A percentile compares a stretch with the other conserved stretches of the same genome.
These are phyloP conservation scores for Xylocampa areola DNA, from an alignment of 2,888 invertebrate genomes.

Conservation along the genomic window DNA sequence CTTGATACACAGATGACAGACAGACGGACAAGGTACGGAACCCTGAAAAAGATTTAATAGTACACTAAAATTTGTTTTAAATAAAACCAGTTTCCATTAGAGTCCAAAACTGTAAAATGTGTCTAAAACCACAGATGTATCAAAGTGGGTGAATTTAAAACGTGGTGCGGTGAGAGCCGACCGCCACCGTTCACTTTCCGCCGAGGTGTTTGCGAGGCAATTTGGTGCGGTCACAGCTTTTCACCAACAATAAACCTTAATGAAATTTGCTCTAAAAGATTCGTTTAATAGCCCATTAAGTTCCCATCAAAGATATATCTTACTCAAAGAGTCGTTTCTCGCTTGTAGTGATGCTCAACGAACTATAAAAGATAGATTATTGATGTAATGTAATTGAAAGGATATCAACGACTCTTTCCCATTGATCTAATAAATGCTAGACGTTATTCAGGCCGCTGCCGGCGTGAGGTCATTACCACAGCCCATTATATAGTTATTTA, in stretches of 20 bases:
- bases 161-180: conserved; percentile 6
- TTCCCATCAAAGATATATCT: conserved; percentile 60
- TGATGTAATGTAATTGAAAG: conserved; percentile 44
- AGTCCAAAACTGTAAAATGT: too few species aligned
- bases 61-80: too few species aligned
- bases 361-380: conserved; percentile 49
- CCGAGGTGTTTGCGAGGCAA: conserved; percentile 48
- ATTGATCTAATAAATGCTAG: conserved; percentile 12
- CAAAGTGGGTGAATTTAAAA: conserved; percentile 13
- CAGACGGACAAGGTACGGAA: too few species aligned
- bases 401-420: conserved; percentile 24
- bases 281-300: conserved; percentile 74
- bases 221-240: conserved; percentile 57
- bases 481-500: conserved; percentile 18
- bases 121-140: too few species aligned
- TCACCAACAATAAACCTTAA: conserved; percentile 67
- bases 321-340: conserved; percentile 38
- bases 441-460: conserved; percentile 7
- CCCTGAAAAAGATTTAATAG: too few species aligned
- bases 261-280: conserved; percentile 73
- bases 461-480: conserved; percentile 8
- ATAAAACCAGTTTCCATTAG: too few species aligned
- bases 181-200: conserved; percentile 1
- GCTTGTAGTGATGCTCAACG: conserved; percentile 32
- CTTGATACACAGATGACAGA: too few species aligned